phyloP scores from a whole-genome alignment of 2,888 invertebrate species.

The Linnaemya tessellans region DNA sequence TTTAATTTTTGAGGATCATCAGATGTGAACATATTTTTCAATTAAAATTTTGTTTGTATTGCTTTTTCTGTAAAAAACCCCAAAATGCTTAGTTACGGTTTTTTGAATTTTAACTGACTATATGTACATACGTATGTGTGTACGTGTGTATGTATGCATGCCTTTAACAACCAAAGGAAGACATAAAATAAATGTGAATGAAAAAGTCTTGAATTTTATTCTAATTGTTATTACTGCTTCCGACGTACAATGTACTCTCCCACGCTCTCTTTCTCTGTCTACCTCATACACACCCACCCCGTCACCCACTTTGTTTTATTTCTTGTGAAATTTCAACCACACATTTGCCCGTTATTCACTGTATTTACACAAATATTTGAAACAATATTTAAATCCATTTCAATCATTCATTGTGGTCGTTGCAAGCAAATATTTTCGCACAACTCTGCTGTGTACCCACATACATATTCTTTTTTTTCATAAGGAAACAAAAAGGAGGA shows the following conservation, averaged over 20 bases:
- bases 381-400: constrained; percentile 2
- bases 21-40: too few relatives aligned
- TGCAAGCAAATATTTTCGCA: constrained; percentile 23
- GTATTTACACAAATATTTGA: neutral
- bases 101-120: too few relatives aligned
- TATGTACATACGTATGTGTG: too few relatives aligned
- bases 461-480: neutral
- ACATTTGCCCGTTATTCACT: neutral
- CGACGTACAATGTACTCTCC: neutral
- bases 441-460: neutral
- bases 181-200: neutral
- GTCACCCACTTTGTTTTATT: constrained; percentile 10
- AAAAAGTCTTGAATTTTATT: neutral
- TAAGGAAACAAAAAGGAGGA: neutral
- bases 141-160: neutral
- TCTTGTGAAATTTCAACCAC: constrained; percentile 21
- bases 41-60: too few relatives aligned
- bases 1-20: too few relatives aligned
- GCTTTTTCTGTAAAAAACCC: too few relatives aligned
- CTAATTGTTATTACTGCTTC: neutral
- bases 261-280: too few relatives aligned
- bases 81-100: too few relatives aligned
- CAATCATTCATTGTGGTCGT: constrained; percentile 21
- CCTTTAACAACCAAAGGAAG: neutral
- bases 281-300: neutral